Evolutionary conservation across 2,888 invertebrate species (phyloP), one percentile per base, ranked within the genome.

Genomic region (Dasypolia templi): DNA sequence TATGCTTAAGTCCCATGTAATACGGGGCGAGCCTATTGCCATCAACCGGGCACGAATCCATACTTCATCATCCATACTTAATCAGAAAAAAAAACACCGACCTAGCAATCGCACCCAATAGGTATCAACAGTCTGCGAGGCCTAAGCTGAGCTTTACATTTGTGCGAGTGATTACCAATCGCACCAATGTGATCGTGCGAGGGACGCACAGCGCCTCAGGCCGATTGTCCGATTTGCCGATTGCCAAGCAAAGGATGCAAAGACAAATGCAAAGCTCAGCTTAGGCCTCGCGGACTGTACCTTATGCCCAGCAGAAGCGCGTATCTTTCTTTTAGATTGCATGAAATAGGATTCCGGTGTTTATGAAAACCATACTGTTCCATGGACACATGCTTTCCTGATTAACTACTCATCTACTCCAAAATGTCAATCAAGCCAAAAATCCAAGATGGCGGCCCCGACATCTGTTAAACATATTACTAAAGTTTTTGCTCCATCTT

Each of bases 401-500:
- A 69, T 63, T 66, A 62, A 39, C 49, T 32, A n/a, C 26, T 56
- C 46, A 64, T 74, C 35, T 62, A 29, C 53, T 68, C 3, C 53
- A 62, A 84, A 84, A 81, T 77, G 77, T 84, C 82, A 84, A 81
- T 84, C 77, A 81, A 65, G 32, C 3, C 70, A 66, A 74, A 75
- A 66, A 51, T 72, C 12, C 72, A 81, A 86, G 55, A 86, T 87
- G 87, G 76, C 75, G 4, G 14, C 55, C 19, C 26, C 66, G 56
- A 86, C 87, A 87, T 87, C 75, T 83, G 86, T 67, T 72, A 49
- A 73, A 80, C 88, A 87, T 71, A 86, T 84, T 86, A 87, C 81
- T 1, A 65, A 65, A 39, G 66, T 81, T 85, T 86, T 77, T 79
- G 84, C 68, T 42, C 44, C 73, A 56, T 79, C 75, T 81, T 77